A percentile compares a stretch with the other conserved stretches of the same genome.
Conservation (phyloP, 2,113 vertebrate genomes). For the Saccopteryx bilineata region DNA sequence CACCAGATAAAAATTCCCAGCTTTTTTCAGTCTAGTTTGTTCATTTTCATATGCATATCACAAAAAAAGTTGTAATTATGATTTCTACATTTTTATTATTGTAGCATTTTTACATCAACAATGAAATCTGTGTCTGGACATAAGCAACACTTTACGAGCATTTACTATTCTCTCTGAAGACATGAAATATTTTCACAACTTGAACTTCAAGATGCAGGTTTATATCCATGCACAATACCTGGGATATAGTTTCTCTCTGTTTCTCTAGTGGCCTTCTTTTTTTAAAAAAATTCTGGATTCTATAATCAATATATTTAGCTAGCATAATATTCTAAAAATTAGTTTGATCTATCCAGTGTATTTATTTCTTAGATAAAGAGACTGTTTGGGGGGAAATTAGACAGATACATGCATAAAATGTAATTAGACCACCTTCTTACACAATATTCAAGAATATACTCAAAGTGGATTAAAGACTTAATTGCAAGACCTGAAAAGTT, state of each 20-base stretch:
- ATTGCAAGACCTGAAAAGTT: not conserved
- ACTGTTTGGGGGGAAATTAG: not conserved
- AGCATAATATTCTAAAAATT: not conserved
- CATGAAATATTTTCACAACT: not conserved
- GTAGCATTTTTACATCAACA: not conserved
- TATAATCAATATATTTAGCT: not conserved
- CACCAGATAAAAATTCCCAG: not conserved
- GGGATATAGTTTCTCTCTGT: not conserved
- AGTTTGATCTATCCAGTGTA: not conserved
- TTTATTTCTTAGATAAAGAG: not conserved
- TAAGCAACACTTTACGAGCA: not conserved
- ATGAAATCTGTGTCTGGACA: not conserved
- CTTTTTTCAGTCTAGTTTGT: slow-evolving; percentile 30
- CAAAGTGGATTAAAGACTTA: not conserved
- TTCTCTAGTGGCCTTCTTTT: not conserved
- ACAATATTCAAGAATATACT: not conserved
- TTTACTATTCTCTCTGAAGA: not conserved
- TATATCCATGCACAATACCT: not conserved
- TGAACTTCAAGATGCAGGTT: not conserved
- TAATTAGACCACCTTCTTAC: not conserved
- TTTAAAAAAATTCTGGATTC: not conserved
- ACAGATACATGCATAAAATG: not conserved
- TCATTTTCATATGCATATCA: not conserved
- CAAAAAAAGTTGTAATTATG: slow-evolving; percentile 18
- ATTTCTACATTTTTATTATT: not conserved